Conservation (phyloP, 2,888 invertebrate species). For the Perithous albicinctus region DNA sequence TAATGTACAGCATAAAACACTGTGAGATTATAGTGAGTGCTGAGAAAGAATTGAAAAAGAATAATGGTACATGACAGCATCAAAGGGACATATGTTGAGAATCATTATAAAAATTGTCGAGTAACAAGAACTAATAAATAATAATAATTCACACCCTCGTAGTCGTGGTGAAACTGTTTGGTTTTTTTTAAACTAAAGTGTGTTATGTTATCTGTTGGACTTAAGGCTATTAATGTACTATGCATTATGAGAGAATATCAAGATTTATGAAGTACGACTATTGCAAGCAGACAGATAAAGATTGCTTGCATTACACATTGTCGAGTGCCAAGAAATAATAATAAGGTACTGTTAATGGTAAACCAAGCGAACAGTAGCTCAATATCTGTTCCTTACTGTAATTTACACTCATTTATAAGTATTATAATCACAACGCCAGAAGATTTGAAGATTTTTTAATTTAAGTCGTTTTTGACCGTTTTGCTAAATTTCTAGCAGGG, state of each 20-base stretch:
- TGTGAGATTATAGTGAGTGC: neutral
- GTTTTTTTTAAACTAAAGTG: neutral
- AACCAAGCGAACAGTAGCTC: slow-evolving; percentile 28
- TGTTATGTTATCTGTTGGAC: neutral
- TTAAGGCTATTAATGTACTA: neutral
- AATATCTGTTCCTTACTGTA: neutral
- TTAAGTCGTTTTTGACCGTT: too few species aligned
- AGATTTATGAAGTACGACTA: slow-evolving; percentile 8
- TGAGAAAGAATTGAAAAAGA: neutral
- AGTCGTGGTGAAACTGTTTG: neutral
- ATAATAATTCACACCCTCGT: slow-evolving; percentile 19
- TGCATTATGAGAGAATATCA: neutral
- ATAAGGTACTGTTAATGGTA: too few species aligned
- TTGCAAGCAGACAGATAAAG: neutral
- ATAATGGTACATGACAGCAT: slow-evolving; percentile 2
- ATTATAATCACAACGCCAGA: neutral
- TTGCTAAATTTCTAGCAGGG: too few species aligned
- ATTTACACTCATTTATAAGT: neutral
- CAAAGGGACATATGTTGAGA: slow-evolving; percentile 2
- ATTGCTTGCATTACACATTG: too few species aligned
- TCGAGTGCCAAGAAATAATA: neutral
- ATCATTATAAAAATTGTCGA: slow-evolving; percentile 12
- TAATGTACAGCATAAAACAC: slow-evolving; percentile 12
- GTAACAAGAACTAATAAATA: slow-evolving; percentile 36
- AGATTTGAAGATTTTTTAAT: too few species aligned